Percentiles rank a stretch among this genome's conserved stretches.
These are phyloP conservation scores for Diachasmimorpha longicaudata DNA, from an alignment of 1,140 invertebrate species.

Conservation along the genomic window DNA sequence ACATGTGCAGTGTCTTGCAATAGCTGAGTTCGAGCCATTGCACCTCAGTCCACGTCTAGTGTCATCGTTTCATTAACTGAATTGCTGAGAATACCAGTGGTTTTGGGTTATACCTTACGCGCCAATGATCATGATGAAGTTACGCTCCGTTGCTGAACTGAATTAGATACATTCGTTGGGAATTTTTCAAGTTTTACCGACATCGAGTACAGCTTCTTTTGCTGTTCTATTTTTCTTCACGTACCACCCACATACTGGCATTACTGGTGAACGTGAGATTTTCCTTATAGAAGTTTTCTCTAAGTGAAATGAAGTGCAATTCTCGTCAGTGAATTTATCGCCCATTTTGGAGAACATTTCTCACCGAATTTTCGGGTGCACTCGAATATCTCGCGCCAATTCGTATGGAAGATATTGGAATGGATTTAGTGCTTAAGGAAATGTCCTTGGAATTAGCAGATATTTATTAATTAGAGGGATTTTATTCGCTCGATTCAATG, in stretches of 20 bases:
- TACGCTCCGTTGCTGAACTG: background rate
- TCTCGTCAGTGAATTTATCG: background rate
- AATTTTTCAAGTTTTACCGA: background rate
- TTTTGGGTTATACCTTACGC: background rate
- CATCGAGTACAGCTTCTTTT: background rate
- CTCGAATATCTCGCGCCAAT: too few relatives aligned
- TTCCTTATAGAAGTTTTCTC: background rate
- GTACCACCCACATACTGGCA: too few relatives aligned
- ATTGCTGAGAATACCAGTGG: background rate
- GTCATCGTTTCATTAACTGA: constrained; percentile 22
- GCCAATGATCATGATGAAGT: background rate
- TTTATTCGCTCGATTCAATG: too few relatives aligned
- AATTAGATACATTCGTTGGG: background rate
- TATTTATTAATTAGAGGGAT: too few relatives aligned
- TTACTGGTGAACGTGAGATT: background rate
- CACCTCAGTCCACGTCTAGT: background rate
- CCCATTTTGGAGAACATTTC: background rate
- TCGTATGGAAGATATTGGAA: too few relatives aligned
- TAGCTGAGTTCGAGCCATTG: background rate
- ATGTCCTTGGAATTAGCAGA: too few relatives aligned
- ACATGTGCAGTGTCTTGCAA: background rate
- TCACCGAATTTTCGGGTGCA: too few relatives aligned
- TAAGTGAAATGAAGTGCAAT: background rate
- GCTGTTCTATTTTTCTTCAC: background rate
- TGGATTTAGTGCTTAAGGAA: too few relatives aligned